Evolutionary conservation across 2,888 invertebrate species (phyloP), one percentile per base, ranked within the genome.

Genomic region (Pammene fasciana): DNA sequence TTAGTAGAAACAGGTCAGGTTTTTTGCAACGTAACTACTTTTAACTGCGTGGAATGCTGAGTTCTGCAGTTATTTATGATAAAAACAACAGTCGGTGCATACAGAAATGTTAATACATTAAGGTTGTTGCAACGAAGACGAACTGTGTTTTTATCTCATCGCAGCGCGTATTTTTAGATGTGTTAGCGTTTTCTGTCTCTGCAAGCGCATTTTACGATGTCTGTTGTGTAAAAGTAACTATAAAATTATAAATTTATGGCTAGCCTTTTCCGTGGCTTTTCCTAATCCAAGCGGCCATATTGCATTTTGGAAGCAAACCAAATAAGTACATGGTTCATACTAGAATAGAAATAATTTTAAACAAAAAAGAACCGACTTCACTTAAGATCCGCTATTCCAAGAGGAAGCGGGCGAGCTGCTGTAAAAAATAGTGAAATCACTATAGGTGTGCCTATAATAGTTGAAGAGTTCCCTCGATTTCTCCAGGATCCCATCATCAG

Each of bases 1-100:
- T n/a, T n/a, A n/a, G n/a, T 62, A 62, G 16, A 61, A 62, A 62
- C 52, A 62, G 57, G 36, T 52, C 50, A 26, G 11, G 50, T 62
- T 18, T 41, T n/a, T 7, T 38, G 50, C 41, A 50, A 52, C 38
- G 38, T 52, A 18, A 48, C 14, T 46, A 46, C 5, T 1, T 11
- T 36, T 0, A 14, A 8, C 14, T 26, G 5, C 6, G 34, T 9
- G 45, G 48, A 26, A 50, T 36, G 18, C 50, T 38, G 16, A 13
- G 38, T 46, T 14, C 36, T 62, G 13, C 38, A 41, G 50, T 18
- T 54, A 18, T 36, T 41, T 52, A 50, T 41, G n/a, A n/a, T n/a
- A 41, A 5, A 38, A 41, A 45, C 13, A 59, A 46, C 14, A 16
- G 0, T 9, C 13, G 16, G 14, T 48, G 34, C 14, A 16, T 50